A percentile compares a stretch with the other conserved stretches of the same genome.
Conservation (phyloP, 2,113 vertebrate genomes). For the Actinemys pallida region DNA sequence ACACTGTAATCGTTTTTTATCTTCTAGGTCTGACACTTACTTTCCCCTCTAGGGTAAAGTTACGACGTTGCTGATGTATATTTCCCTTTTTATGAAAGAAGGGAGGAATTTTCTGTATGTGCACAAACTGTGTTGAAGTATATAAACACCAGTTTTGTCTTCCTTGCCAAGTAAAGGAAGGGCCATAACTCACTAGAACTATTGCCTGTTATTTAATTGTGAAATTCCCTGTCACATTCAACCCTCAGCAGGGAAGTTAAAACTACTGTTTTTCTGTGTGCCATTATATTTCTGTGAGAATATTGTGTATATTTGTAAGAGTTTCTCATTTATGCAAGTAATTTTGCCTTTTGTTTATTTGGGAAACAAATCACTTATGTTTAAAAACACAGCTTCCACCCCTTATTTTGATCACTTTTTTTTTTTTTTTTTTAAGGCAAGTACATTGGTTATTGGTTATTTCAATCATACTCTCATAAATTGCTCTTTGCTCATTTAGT, state of each 20-base stretch:
- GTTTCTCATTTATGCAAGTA: not conserved
- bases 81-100: not conserved
- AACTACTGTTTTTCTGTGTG: not conserved
- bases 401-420: not conserved
- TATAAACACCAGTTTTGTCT: not conserved
- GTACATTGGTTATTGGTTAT: not conserved
- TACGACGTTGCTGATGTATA: not conserved
- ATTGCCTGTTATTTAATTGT: not conserved
- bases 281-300: not conserved
- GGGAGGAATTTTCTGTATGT: not conserved
- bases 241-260: not conserved
- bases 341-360: not conserved
- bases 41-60: not conserved
- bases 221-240: not conserved
- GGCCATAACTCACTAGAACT: not conserved
- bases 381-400: not conserved
- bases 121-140: not conserved
- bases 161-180: not conserved
- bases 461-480: constrained; percentile 1
- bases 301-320: not conserved
- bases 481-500: constrained; percentile 47
- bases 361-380: not conserved
- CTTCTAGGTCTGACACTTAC: not conserved
- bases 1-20: not conserved
- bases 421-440: not conserved